These are phyloP conservation scores for Pterobdella sp. DNA, from an alignment of 2,888 invertebrate genomes.

Conservation along the genomic window DNA sequence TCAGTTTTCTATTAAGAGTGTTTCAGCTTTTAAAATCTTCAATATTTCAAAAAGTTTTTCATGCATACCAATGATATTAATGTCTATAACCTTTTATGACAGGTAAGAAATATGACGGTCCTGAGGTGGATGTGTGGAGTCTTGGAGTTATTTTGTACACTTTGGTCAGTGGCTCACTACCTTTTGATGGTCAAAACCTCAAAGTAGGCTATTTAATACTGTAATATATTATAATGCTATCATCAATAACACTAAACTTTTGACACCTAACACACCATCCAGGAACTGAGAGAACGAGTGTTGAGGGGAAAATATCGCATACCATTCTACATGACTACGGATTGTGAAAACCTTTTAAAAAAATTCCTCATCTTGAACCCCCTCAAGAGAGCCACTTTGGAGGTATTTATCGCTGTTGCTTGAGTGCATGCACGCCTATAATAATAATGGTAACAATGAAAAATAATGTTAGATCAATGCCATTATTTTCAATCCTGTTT, in stretches of 20 bases:
- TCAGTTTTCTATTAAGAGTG: too few relatives aligned
- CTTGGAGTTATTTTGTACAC: conserved; percentile 87
- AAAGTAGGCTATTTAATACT: conserved; percentile 56
- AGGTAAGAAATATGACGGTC: conserved; percentile 34
- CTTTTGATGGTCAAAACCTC: conserved; percentile 97
- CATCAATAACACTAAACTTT: background rate
- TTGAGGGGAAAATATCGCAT: conserved; percentile 98
- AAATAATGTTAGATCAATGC: too few relatives aligned
- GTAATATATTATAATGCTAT: too few relatives aligned
- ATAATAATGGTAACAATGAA: too few relatives aligned
- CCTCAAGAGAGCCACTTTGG: conserved; percentile 67
- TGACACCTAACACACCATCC: too few relatives aligned
- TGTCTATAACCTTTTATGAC: background rate
- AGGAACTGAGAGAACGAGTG: conserved; percentile 88
- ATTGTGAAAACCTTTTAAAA: conserved; percentile 97
- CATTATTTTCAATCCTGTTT: too few relatives aligned
- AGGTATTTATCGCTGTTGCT: too few relatives aligned
- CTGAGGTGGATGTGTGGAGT: conserved; percentile 51
- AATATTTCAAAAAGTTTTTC: background rate
- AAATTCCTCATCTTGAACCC: conserved; percentile 99
- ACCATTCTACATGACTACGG: conserved; percentile 99
- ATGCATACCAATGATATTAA: background rate
- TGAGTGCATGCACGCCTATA: too few relatives aligned
- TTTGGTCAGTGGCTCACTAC: conserved; percentile 94
- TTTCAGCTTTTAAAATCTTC: background rate